Conservation (phyloP, 2,888 invertebrate species). For the Tachina fera region DNA sequence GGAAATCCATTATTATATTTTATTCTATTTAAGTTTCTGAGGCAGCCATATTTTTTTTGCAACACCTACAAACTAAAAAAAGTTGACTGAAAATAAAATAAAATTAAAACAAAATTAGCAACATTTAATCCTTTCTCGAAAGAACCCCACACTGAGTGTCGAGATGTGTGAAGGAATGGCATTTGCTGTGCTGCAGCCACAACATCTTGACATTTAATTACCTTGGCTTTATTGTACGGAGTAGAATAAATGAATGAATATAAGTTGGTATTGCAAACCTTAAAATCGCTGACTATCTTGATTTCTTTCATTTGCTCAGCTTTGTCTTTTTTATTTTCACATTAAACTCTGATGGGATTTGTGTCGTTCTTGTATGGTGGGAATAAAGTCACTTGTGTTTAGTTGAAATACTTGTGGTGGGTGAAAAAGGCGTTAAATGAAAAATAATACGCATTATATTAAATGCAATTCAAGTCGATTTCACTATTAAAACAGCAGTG, state of each 20-base stretch:
- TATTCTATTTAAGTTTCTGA: conserved; percentile 59
- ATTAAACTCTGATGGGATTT: conserved; percentile 39
- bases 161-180: background rate
- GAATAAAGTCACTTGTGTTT: background rate
- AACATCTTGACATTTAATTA: conserved; percentile 73
- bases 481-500: conserved; percentile 48
- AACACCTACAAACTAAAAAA: background rate
- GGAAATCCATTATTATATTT: conserved; percentile 41
- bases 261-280: conserved; percentile 46
- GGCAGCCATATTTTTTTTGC: background rate
- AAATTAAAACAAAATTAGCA: conserved; percentile 64
- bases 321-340: conserved; percentile 8
- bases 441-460: conserved; percentile 61
- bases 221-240: conserved; percentile 60
- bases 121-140: conserved; percentile 59
- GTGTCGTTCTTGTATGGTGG: conserved; percentile 24
- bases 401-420: background rate
- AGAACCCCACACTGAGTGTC: conserved; percentile 8
- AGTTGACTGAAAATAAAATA: background rate
- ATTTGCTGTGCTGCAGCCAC: conserved; percentile 55
- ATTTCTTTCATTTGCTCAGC: conserved; percentile 52
- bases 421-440: background rate
- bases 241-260: conserved; percentile 34
- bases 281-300: conserved; percentile 61
- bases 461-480: conserved; percentile 62